A percentile compares a stretch with the other conserved stretches of the same genome.
phyloP scores from a whole-genome alignment of 2,888 invertebrate genomes.

The Morpho helenor region DNA sequence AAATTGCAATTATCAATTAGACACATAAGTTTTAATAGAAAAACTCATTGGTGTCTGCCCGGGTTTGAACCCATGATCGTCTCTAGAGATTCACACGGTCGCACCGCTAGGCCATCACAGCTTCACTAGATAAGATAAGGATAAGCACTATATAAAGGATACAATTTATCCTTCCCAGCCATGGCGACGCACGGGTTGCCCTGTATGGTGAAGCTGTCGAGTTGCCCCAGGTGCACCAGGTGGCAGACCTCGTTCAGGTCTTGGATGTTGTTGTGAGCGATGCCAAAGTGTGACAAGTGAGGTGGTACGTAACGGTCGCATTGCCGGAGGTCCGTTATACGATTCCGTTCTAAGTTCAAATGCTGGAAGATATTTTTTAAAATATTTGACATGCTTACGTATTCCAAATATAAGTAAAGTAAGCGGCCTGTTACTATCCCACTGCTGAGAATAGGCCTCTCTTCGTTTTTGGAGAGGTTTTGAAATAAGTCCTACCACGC shows the following conservation, averaged over 20 bases:
- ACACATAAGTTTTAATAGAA: too few species aligned
- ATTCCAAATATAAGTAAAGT: background rate
- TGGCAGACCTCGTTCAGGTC: conserved; percentile 93
- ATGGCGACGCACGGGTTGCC: conserved; percentile 93
- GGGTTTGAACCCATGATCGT: too few species aligned
- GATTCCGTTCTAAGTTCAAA: conserved; percentile 91
- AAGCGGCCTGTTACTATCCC: too few species aligned
- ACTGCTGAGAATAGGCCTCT: too few species aligned
- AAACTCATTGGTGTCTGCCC: too few species aligned
- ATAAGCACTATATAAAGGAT: too few species aligned
- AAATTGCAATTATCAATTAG: too few species aligned
- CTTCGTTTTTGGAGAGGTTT: too few species aligned
- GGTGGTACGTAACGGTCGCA: conserved; percentile 90
- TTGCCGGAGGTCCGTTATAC: conserved; percentile 88
- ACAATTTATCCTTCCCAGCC: conserved; percentile 86
- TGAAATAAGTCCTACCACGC: too few species aligned
- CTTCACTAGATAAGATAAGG: too few species aligned
- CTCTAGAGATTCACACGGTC: too few species aligned
- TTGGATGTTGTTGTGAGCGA: conserved; percentile 89
- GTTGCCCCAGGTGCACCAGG: conserved; percentile 85
- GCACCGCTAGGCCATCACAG: too few species aligned
- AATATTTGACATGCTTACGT: background rate
- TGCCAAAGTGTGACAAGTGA: conserved; percentile 85
- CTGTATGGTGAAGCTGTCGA: conserved; percentile 90
- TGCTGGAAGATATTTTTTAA: conserved; percentile 78